These are phyloP conservation scores for Augiades crinisus DNA, from an alignment of 2,888 invertebrate genomes.

Conservation along the genomic window DNA sequence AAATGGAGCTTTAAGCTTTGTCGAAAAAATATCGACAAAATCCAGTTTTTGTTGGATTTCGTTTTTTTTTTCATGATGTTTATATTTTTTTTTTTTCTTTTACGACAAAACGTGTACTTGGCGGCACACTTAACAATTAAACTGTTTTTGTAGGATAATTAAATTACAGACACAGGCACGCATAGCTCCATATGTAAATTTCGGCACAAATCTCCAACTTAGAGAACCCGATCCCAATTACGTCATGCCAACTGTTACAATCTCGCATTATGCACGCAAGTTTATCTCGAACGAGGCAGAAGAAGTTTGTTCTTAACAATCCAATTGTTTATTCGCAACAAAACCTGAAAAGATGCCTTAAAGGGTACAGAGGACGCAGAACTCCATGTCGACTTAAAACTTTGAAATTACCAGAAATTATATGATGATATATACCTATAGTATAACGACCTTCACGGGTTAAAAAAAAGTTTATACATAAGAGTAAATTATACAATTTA, in stretches of 20 bases:
- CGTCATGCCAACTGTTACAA: conserved; percentile 19
- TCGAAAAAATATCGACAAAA: background rate
- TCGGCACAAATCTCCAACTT: conserved; percentile 22
- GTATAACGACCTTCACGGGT: no score
- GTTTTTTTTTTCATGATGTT: no score
- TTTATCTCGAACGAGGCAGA: conserved; percentile 5
- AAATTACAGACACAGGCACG: conserved; percentile 7
- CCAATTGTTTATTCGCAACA: background rate
- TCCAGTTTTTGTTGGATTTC: no score
- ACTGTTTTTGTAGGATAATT: no score
- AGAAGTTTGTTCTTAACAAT: conserved; percentile 8
- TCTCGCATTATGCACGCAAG: conserved; percentile 16
- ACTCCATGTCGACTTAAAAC: no score
- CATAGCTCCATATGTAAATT: conserved; percentile 23
- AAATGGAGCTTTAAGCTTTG: background rate
- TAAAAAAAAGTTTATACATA: no score
- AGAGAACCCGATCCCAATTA: conserved; percentile 16
- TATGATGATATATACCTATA: background rate
- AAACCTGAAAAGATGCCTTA: background rate
- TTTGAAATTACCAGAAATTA: no score
- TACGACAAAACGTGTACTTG: no score
- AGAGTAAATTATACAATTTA: no score
- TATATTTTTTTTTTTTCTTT: no score
- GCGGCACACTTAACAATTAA: no score
- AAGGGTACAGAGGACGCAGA: no score